A percentile compares a stretch with the other conserved stretches of the same genome.
Evolutionary conservation across 2,113 vertebrate genomes (phyloP).

Genomic region (Sorex araneus): DNA sequence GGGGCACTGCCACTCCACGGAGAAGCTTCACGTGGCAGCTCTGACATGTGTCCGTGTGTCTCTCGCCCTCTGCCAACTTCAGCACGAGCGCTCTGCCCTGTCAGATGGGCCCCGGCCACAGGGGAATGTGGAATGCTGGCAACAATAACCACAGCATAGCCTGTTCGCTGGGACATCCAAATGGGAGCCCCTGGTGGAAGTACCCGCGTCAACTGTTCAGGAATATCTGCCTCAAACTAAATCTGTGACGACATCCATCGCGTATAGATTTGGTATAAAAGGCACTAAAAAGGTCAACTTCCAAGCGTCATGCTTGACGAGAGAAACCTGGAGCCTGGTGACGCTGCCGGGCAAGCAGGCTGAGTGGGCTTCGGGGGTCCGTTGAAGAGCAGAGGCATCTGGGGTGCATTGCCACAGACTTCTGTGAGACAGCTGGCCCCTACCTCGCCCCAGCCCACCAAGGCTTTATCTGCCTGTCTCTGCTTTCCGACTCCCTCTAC

Average conservation of each 20-base stretch:
- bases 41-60: too few relatives aligned
- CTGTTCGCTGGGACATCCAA: too few relatives aligned
- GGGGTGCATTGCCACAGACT: neutral
- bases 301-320: neutral
- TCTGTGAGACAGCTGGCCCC: neutral
- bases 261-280: neutral
- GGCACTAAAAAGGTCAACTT: neutral
- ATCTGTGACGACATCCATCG: neutral
- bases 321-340: neutral
- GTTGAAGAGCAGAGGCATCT: neutral
- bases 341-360: neutral
- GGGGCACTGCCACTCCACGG: neutral
- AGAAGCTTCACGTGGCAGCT: neutral
- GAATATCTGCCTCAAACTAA: neutral
- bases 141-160: too few relatives aligned
- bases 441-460: neutral
- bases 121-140: too few relatives aligned
- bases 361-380: neutral
- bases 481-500: neutral
- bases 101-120: too few relatives aligned
- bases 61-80: too few relatives aligned
- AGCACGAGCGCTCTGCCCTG: too few relatives aligned
- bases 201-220: too few relatives aligned
- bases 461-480: neutral
- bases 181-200: too few relatives aligned